Evolutionary conservation across 53 echinoderm and acorn worm species (phyloP), one percentile per base, ranked within the genome.

Genomic region (Pentamera pediparva): DNA sequence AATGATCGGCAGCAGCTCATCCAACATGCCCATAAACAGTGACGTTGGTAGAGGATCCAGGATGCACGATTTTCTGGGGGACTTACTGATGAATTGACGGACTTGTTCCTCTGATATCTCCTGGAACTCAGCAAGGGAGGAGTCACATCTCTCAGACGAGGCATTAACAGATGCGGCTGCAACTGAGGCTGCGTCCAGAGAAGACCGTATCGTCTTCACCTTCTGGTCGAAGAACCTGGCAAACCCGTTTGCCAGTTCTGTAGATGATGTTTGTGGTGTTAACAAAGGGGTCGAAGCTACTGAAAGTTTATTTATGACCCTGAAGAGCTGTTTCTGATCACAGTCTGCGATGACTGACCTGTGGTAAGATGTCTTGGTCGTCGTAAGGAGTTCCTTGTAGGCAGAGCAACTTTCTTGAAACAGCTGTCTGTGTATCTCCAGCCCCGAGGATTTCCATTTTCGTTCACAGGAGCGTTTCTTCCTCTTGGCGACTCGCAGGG

Each of bases 221-320:
- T 82, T 82, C 29, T 41, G 12, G 3, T 61, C 22, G 27, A 82
- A 82, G 75, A 75, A 82, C 18, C 65, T 27, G 22, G 37, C 38
- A 53, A 82, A 82, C 5, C 26, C 25, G 13, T 75, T 27, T 3
- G 75, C 82, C 13, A 82, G 39, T 26, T 82, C 53, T 20, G 60
- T 13, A 26, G 47, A 32, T 11, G 18, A 6, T 3, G 13, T 30
- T 19, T 22, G 15, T 32, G 56, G 33, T 35, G 73, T 48, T 10
- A 81, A 13, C 18, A 17, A 51, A 1, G 19, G 17, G 27, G 38
- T 36, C 35, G 48, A 6, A 19, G 74, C 59, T 40, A 70, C 54
- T 3, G 59, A 52, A n/a, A 80, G 32, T 12, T 58, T 55, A 18
- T 34, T 25, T 4, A 80, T 56, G 11, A 70, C 25, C 4, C 40